Conservation (phyloP, 2,888 invertebrate species). For the Acleris cristana region DNA sequence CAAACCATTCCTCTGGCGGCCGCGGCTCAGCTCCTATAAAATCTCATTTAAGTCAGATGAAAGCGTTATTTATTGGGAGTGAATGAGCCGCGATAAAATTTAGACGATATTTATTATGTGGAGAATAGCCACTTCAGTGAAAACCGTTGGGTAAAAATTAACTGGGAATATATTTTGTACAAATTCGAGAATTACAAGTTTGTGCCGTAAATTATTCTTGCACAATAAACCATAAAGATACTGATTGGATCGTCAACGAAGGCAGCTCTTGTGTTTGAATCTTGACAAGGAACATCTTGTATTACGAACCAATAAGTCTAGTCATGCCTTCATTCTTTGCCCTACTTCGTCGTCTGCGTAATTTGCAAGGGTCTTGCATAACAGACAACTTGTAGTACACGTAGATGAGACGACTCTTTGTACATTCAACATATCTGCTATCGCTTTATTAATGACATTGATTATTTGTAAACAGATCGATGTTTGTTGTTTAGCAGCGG, state of each 20-base stretch:
- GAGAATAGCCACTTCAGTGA: constrained; percentile 37
- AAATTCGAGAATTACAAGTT: no score
- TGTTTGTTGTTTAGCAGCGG: not conserved
- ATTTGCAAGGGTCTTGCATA: constrained; percentile 23
- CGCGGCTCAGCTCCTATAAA: constrained; percentile 45
- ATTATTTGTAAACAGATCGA: not conserved
- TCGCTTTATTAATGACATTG: no score
- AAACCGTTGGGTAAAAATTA: not conserved
- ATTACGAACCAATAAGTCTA: constrained; percentile 1
- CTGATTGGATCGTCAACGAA: not conserved
- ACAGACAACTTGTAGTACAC: not conserved
- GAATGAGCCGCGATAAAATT: constrained; percentile 25
- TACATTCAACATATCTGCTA: not conserved
- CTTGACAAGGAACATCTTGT: constrained; percentile 7
- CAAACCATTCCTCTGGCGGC: constrained; percentile 44
- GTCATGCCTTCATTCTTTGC: constrained; percentile 13
- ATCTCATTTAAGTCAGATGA: constrained; percentile 45
- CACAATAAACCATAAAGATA: no score
- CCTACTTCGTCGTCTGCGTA: constrained; percentile 13
- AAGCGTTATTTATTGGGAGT: constrained; percentile 44
- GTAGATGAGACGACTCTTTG: not conserved
- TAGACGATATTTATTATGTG: constrained; percentile 24
- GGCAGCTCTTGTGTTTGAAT: constrained; percentile 9
- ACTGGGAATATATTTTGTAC: no score
- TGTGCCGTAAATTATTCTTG: not conserved